Evolutionary conservation across 1,140 invertebrate genomes (phyloP).

Genomic region (Mya arenaria): DNA sequence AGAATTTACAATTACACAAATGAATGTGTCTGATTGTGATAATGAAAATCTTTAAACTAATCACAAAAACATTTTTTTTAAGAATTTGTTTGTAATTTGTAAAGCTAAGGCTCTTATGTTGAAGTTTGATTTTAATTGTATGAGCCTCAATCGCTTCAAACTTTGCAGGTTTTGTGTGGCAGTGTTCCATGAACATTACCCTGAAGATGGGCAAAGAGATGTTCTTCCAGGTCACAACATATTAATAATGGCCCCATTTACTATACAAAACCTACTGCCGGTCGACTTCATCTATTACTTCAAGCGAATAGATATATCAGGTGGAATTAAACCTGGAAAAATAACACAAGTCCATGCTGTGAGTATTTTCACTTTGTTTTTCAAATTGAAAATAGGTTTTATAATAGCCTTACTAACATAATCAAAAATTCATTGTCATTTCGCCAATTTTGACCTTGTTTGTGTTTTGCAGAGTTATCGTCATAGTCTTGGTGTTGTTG

Average conservation of each 20-base stretch:
- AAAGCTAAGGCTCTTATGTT: background rate
- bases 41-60: background rate
- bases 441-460: no score
- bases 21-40: background rate
- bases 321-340: slow-evolving; percentile 86
- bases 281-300: slow-evolving; percentile 83
- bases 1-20: background rate
- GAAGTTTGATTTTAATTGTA: slow-evolving; percentile 53
- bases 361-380: no score
- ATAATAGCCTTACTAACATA: no score
- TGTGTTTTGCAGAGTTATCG: no score
- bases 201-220: slow-evolving; percentile 78
- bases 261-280: slow-evolving; percentile 86
- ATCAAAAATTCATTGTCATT: no score
- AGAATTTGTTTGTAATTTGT: background rate
- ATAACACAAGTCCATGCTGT: slow-evolving; percentile 79
- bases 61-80: background rate
- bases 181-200: slow-evolving; percentile 90
- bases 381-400: no score
- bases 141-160: slow-evolving; percentile 75
- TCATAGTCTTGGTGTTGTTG: no score
- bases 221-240: slow-evolving; percentile 92
- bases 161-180: slow-evolving; percentile 88
- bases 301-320: slow-evolving; percentile 77
- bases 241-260: slow-evolving; percentile 90